phyloP scores from a whole-genome alignment of 2,888 invertebrate genomes.

The Koerneria pararmatus region DNA sequence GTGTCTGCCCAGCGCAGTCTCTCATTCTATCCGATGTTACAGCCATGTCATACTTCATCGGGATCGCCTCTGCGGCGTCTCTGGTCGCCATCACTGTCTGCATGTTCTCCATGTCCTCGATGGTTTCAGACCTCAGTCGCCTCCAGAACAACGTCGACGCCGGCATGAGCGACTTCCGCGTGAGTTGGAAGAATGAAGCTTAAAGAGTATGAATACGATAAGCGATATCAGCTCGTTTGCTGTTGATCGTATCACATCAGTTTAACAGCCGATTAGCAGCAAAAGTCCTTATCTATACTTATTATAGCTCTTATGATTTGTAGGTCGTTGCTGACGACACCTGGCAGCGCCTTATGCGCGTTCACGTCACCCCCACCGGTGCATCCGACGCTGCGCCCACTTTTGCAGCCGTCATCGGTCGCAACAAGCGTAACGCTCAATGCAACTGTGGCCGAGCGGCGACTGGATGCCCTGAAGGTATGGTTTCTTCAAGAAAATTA shows the following conservation, averaged over 20 bases:
- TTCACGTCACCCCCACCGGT: slow-evolving; percentile 40
- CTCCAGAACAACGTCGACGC: slow-evolving; percentile 36
- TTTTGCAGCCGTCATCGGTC: slow-evolving; percentile 40
- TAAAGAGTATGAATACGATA: too few relatives aligned
- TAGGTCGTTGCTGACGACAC: slow-evolving; percentile 42
- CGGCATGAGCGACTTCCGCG: slow-evolving; percentile 41
- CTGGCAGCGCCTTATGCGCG: slow-evolving; percentile 38
- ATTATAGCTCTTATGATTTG: too few relatives aligned
- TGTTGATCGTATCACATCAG: too few relatives aligned
- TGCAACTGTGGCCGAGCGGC: slow-evolving; percentile 45
- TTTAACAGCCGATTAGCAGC: too few relatives aligned
- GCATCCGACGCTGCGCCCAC: slow-evolving; percentile 32
- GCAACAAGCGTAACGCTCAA: slow-evolving; percentile 37
- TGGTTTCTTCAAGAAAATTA: too few relatives aligned
- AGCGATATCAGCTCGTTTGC: too few relatives aligned
- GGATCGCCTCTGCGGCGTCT: slow-evolving; percentile 34
- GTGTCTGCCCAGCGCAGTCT: too few relatives aligned
- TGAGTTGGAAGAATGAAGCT: slow-evolving; percentile 26
- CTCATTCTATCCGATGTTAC: too few relatives aligned
- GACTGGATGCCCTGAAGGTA: slow-evolving; percentile 45
- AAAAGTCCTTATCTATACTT: too few relatives aligned
- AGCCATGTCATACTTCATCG: slow-evolving; percentile 40
- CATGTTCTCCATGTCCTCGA: slow-evolving; percentile 32
- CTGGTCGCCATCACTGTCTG: slow-evolving; percentile 32
- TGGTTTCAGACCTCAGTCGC: slow-evolving; percentile 35